A percentile compares a stretch with the other conserved stretches of the same genome.
phyloP scores from a whole-genome alignment of 2,113 vertebrate species.

The Pteropus alecto region DNA sequence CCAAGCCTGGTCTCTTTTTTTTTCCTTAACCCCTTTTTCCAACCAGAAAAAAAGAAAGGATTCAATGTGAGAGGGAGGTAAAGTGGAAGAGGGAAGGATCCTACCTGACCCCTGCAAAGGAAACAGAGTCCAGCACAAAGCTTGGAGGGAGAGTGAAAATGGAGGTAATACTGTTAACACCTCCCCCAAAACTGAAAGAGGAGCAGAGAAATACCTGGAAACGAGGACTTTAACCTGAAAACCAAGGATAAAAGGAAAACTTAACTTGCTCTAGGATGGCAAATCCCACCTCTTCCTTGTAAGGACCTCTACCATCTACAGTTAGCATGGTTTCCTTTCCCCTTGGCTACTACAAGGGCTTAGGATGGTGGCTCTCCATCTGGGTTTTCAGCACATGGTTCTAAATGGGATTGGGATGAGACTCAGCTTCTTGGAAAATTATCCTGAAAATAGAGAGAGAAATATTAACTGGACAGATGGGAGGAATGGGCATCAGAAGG shows the following conservation, averaged over 20 bases:
- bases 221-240: neutral
- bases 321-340: neutral
- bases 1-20: neutral
- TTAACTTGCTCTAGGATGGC: neutral
- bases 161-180: slow-evolving; percentile 38
- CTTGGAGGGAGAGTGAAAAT: neutral
- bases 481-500: neutral
- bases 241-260: neutral
- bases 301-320: neutral
- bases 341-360: too few relatives aligned
- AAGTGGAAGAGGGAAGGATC: neutral
- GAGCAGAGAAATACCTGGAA: neutral
- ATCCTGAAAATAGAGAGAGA: neutral
- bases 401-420: neutral
- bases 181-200: neutral
- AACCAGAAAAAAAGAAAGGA: neutral
- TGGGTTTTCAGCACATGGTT: neutral
- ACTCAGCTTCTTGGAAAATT: neutral
- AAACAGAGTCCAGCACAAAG: neutral
- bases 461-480: slow-evolving; percentile 15
- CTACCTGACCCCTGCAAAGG: neutral
- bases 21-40: neutral
- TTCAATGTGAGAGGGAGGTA: neutral
- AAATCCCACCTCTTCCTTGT: neutral
- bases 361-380: neutral